Evolutionary conservation across 2,888 invertebrate species (phyloP).

Genomic region (Dasypolia templi): DNA sequence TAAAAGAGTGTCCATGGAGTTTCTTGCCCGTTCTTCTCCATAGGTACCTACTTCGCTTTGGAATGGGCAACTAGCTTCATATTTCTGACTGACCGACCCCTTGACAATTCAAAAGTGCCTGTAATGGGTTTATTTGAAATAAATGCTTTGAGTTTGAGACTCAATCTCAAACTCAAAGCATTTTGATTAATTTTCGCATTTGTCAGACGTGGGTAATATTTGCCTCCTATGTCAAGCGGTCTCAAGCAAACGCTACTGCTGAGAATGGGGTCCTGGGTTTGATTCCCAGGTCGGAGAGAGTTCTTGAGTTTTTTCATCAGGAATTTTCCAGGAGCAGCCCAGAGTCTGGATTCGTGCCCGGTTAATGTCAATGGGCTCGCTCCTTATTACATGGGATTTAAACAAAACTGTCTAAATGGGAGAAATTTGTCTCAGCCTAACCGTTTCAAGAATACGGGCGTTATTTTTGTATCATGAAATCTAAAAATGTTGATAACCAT

Average conservation of each 20-base stretch:
- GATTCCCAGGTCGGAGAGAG: background rate
- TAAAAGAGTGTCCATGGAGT: no score
- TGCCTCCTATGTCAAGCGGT: background rate
- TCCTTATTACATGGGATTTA: background rate
- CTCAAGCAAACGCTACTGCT: background rate
- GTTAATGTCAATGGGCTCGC: background rate
- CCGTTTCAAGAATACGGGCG: background rate
- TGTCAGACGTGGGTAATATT: background rate
- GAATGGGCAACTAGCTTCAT: no score
- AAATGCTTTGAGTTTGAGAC: no score
- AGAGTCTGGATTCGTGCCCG: background rate
- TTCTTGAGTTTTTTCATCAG: background rate
- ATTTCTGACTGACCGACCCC: no score
- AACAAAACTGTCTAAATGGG: background rate
- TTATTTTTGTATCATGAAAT: background rate
- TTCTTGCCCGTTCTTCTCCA: no score
- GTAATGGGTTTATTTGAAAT: no score
- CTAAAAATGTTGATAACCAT: background rate
- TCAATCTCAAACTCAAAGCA: no score
- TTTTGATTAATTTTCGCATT: background rate
- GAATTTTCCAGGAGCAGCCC: background rate
- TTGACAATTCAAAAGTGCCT: no score
- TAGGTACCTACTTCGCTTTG: no score
- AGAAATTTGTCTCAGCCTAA: background rate
- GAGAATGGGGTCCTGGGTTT: background rate